Conservation (phyloP, 1,140 invertebrate genomes). For the Zaprionus vittiger region DNA sequence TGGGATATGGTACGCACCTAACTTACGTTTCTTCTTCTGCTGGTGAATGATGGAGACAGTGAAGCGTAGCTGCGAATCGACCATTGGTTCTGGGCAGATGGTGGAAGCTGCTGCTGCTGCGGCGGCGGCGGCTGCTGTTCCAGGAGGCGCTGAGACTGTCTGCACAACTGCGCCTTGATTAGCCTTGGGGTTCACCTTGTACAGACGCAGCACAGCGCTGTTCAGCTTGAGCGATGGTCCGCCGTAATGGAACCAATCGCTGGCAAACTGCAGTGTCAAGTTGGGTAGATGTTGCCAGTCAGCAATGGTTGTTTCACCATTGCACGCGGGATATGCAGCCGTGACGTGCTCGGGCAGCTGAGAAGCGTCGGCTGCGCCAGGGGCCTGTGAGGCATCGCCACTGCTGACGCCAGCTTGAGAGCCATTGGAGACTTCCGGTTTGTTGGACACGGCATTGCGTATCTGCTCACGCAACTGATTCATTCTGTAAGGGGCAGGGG, state of each 20-base stretch:
- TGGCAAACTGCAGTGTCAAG: slow-evolving; percentile 70
- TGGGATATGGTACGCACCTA: slow-evolving; percentile 43
- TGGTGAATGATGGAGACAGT: slow-evolving; percentile 79
- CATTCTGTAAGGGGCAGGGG: slow-evolving; percentile 48
- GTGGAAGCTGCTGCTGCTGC: neutral
- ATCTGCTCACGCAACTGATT: slow-evolving; percentile 65
- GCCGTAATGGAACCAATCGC: slow-evolving; percentile 59
- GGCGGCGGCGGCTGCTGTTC: neutral
- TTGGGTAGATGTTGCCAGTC: slow-evolving; percentile 69
- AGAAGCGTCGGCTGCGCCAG: neutral
- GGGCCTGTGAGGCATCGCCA: neutral
- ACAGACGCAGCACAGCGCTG: slow-evolving; percentile 73
- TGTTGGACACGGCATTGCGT: slow-evolving; percentile 56
- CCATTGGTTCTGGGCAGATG: slow-evolving; percentile 51
- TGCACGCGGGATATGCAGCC: slow-evolving; percentile 78
- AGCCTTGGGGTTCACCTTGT: slow-evolving; percentile 74
- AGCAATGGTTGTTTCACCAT: slow-evolving; percentile 57
- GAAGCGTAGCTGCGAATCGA: slow-evolving; percentile 75
- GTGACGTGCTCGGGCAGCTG: slow-evolving; percentile 50
- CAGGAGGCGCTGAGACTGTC: neutral
- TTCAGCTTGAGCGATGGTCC: slow-evolving; percentile 59
- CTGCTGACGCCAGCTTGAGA: neutral
- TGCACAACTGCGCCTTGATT: neutral
- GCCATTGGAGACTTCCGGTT: slow-evolving; percentile 37
- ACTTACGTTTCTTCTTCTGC: slow-evolving; percentile 77